These are phyloP conservation scores for Diplodus puntazzo DNA, from an alignment of 2,797 vertebrate genomes.

Conservation along the genomic window DNA sequence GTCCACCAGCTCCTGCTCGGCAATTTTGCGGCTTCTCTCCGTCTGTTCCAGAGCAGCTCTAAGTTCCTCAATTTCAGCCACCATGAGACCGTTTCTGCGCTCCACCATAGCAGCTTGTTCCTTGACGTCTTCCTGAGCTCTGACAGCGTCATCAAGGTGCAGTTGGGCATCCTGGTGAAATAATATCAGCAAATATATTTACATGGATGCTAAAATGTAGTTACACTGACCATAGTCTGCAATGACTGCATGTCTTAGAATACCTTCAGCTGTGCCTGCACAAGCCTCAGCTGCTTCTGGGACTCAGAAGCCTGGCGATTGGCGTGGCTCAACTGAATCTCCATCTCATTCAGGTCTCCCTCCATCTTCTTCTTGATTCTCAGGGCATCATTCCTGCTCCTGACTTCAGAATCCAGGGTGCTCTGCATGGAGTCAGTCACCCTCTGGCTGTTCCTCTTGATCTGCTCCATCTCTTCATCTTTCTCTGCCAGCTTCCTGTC, in stretches of 20 bases:
- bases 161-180: conserved; percentile 86
- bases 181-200: not conserved
- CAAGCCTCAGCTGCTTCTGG: conserved; percentile 89
- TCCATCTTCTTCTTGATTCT: conserved; percentile 95
- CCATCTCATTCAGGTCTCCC: conserved; percentile 90
- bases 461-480: conserved; percentile 92
- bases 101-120: conserved; percentile 91
- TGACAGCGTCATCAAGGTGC: conserved; percentile 89
- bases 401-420: conserved; percentile 89
- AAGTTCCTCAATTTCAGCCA: conserved; percentile 90
- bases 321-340: conserved; percentile 91
- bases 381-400: conserved; percentile 91
- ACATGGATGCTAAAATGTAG: not conserved
- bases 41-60: conserved; percentile 89
- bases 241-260: not conserved
- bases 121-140: conserved; percentile 89
- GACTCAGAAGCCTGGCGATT: conserved; percentile 89
- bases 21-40: conserved; percentile 86
- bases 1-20: conserved; percentile 90
- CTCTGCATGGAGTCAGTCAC: conserved; percentile 88
- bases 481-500: conserved; percentile 91
- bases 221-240: not conserved
- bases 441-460: conserved; percentile 91
- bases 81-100: conserved; percentile 88
- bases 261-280: conserved; percentile 92